phyloP scores from a whole-genome alignment of 2,888 invertebrate genomes.

The Hoplodrina ambigua region DNA sequence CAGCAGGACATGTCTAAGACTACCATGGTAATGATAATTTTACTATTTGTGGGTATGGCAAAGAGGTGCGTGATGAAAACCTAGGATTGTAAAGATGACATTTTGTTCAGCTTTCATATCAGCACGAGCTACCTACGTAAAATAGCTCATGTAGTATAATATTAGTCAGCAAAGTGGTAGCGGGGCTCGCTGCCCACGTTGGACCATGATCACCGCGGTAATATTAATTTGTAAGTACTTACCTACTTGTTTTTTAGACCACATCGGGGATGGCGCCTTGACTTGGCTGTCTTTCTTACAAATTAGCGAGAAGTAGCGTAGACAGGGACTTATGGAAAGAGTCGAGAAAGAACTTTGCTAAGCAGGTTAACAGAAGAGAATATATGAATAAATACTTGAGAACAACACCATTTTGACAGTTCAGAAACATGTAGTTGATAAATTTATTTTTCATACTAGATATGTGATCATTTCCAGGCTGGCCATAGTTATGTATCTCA shows the following conservation, averaged over 20 bases:
- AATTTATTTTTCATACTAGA: background rate
- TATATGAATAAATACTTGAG: too few relatives aligned
- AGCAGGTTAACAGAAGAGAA: too few relatives aligned
- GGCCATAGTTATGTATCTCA: conserved; percentile 83
- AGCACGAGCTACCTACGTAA: background rate
- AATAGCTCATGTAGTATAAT: background rate
- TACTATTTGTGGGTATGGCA: background rate
- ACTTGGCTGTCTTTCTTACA: too few relatives aligned
- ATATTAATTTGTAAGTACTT: background rate
- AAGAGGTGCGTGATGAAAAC: background rate
- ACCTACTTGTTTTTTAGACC: too few relatives aligned
- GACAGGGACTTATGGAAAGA: too few relatives aligned
- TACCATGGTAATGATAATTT: conserved; percentile 76
- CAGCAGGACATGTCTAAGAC: conserved; percentile 85
- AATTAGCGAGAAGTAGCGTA: too few relatives aligned
- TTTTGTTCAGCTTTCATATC: too few relatives aligned
- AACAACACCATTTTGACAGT: too few relatives aligned
- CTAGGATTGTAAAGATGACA: too few relatives aligned
- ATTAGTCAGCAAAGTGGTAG: background rate
- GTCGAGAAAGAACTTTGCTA: too few relatives aligned
- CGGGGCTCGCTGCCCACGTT: background rate
- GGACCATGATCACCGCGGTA: background rate
- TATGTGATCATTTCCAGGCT: conserved; percentile 73
- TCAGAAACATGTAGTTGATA: background rate
- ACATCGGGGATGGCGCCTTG: too few relatives aligned